A percentile compares a stretch with the other conserved stretches of the same genome.
These are phyloP conservation scores for Drosophila antonietae DNA, from an alignment of 2,888 invertebrate species.

Conservation along the genomic window DNA sequence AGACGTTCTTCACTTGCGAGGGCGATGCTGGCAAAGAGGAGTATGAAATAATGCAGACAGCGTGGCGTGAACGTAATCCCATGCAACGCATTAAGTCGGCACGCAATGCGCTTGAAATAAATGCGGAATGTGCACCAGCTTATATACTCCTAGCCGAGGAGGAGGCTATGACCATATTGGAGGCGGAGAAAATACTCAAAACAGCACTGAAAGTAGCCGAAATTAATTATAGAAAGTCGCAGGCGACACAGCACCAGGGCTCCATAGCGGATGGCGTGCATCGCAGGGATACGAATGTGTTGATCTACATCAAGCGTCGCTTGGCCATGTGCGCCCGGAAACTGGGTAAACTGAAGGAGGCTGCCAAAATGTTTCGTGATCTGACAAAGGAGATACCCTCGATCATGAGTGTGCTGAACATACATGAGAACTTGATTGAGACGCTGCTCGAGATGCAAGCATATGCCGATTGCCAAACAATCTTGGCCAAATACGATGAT, in stretches of 20 bases:
- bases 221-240: slow-evolving; percentile 91
- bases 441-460: slow-evolving; percentile 97
- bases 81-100: slow-evolving; percentile 96
- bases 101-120: slow-evolving; percentile 93
- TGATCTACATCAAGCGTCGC: slow-evolving; percentile 96
- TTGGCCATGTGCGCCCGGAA: slow-evolving; percentile 99
- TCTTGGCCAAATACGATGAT: slow-evolving; percentile 96
- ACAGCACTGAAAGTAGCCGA: slow-evolving; percentile 94
- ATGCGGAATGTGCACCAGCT: slow-evolving; percentile 97
- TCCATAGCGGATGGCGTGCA: slow-evolving; percentile 90
- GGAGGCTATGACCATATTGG: slow-evolving; percentile 95
- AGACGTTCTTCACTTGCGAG: slow-evolving; percentile 97
- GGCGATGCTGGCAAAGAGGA: slow-evolving; percentile 93
- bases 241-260: slow-evolving; percentile 91
- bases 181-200: slow-evolving; percentile 93
- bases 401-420: slow-evolving; percentile 95
- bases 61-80: slow-evolving; percentile 97
- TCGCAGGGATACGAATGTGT: slow-evolving; percentile 95
- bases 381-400: slow-evolving; percentile 98
- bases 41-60: slow-evolving; percentile 97
- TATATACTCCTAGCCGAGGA: slow-evolving; percentile 98
- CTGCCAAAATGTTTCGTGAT: slow-evolving; percentile 98
- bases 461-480: slow-evolving; percentile 97
- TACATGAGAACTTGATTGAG: slow-evolving; percentile 98
- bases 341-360: slow-evolving; percentile 96